Percentiles rank a stretch among this genome's conserved stretches.
Conservation (phyloP, 2,797 vertebrate genomes). For the Distichodus sexfasciatus region DNA sequence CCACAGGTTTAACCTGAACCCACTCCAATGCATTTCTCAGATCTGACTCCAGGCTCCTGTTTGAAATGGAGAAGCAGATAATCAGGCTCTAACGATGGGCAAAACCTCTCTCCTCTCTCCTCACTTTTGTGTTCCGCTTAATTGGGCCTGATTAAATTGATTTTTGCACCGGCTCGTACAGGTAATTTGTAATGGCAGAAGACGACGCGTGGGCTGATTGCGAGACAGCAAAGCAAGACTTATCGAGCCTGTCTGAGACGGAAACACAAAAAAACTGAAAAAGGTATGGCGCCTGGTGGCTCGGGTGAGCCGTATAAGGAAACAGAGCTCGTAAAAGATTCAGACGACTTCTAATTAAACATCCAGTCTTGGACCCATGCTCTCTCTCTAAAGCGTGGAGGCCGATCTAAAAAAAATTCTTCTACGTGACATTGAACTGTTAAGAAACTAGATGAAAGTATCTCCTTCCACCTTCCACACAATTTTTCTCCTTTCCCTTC, state of each 20-base stretch:
- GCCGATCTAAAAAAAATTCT: too few species aligned
- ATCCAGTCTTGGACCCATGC: background rate
- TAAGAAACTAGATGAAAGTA: too few species aligned
- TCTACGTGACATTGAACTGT: too few species aligned
- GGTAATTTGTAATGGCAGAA: constrained; percentile 19
- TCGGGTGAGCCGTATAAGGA: constrained; percentile 52
- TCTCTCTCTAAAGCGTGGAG: too few species aligned
- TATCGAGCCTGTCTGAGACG: constrained; percentile 32
- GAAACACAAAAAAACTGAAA: constrained; percentile 44
- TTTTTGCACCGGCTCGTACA: constrained; percentile 33
- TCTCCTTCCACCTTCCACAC: too few species aligned
- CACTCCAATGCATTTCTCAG: too few species aligned
- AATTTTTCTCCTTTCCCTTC: too few species aligned
- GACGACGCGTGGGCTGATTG: background rate
- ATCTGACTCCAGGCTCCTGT: too few species aligned
- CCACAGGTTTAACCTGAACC: too few species aligned
- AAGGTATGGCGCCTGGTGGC: constrained; percentile 46
- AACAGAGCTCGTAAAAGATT: constrained; percentile 61
- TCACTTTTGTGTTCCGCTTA: background rate
- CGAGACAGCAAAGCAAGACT: constrained; percentile 29
- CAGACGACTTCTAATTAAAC: constrained; percentile 57
- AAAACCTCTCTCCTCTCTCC: constrained; percentile 4
- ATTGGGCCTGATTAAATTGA: constrained; percentile 33
- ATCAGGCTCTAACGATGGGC: background rate
- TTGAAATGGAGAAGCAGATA: too few species aligned